These are phyloP conservation scores for Chymomyza fuscimana DNA, from an alignment of 2,888 invertebrate species.

Conservation along the genomic window DNA sequence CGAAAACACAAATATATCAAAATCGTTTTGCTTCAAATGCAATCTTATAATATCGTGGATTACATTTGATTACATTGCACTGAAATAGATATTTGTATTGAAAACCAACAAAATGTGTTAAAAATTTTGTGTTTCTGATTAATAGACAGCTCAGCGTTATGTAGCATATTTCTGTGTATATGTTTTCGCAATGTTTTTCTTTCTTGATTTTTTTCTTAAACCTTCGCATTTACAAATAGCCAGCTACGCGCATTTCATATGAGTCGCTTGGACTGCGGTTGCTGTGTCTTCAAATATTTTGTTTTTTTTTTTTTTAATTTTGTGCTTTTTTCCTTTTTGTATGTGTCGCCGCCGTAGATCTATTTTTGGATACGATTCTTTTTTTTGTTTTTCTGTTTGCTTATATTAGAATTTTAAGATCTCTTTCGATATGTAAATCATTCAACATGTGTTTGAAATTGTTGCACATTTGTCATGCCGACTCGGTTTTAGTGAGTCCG, in stretches of 20 bases:
- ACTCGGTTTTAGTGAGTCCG: not conserved
- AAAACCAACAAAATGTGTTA: conserved; percentile 15
- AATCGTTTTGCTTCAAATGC: not conserved
- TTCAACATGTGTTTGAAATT: conserved; percentile 71
- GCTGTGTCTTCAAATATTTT: conserved; percentile 48
- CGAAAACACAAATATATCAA: conserved; percentile 35
- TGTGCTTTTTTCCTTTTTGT: conserved; percentile 26
- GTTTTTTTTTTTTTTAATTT: conserved; percentile 22
- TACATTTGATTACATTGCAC: not conserved
- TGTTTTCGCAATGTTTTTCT: conserved; percentile 1
- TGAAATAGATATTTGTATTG: not conserved
- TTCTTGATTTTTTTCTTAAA: conserved; percentile 38
- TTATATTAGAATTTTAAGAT: conserved; percentile 63
- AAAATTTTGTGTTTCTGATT: conserved; percentile 28
- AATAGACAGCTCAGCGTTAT: not conserved
- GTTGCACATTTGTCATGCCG: conserved; percentile 18
- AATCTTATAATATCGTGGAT: not conserved
- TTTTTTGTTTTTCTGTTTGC: conserved; percentile 44
- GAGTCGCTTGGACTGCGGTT: not conserved
- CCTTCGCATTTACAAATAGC: conserved; percentile 67
- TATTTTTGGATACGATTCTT: conserved; percentile 64
- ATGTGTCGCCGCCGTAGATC: conserved; percentile 41
- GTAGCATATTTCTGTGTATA: conserved; percentile 1
- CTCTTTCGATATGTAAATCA: conserved; percentile 41
- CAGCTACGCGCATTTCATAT: conserved; percentile 45